Base-by-base conservation (phyloP, 2,888 invertebrate species). In the Ferdinandea cuprea region DNA sequence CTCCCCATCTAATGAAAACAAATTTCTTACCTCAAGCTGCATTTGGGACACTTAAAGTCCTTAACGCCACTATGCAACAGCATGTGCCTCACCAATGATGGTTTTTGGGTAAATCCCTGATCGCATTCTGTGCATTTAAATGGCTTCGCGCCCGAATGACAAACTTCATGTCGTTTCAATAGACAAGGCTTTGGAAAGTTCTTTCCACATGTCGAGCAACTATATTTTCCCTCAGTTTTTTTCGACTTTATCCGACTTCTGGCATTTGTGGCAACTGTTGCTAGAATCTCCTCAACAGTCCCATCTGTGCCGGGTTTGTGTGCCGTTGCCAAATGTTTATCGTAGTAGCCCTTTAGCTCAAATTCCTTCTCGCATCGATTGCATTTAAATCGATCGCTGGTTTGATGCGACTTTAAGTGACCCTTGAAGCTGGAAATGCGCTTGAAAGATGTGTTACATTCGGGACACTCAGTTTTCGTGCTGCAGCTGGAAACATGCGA, bases 31-130 rank as follows among this genome's bases (percentile, higher is more conserved):
- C 86, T 85, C 25, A 68, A 61, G 1, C 59, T 69, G 66, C 88
- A 88, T 32, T 87, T 74, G 0, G 79, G 72, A 73, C 88, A 88
- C 32, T 86, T 76, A 25, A 84, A 86, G 6, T 73, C 76, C 59
- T 83, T 87, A 0, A 83, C 71, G 0, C 86, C 85, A 8, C 79
- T 73, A 65, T 88, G 87, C 8, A 86, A 56, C 1, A 74, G 44
- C 44, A 68, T 69, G 63, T 88, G 88, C 0, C 88, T 86, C 4
- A 86, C 85, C 11, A 87, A 56, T 0, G 87, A 87, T 0, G 87
- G 85, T 48, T 86, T 86, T 52, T 86, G 87, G 0, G 86, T 85
- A 46, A 88, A 88, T n/a, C 59, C 32, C 63, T 86, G 86, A 0
- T 71, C 28, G 15, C 88, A 88, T 21, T 85, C 56, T 0, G 32